Percentiles rank a stretch among this genome's conserved stretches.
phyloP scores from a whole-genome alignment of 2,888 invertebrate genomes.

The Rotaria magnacalcarata region DNA sequence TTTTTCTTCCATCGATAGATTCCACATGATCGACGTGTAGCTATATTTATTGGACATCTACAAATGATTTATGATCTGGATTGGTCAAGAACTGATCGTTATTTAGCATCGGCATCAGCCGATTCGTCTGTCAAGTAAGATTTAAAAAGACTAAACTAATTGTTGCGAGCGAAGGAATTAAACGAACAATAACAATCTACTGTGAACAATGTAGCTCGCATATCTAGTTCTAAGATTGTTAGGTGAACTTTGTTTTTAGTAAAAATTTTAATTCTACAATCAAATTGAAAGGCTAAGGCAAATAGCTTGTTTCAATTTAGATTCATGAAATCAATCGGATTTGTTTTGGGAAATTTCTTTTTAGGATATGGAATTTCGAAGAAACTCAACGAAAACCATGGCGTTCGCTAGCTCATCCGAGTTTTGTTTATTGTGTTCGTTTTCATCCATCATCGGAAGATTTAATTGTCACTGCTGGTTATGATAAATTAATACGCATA shows the following conservation, averaged over 20 bases:
- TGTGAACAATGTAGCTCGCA: no score
- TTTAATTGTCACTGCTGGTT: constrained; percentile 67
- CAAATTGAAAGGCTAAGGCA: no score
- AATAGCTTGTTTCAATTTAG: no score
- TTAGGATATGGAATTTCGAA: constrained; percentile 63
- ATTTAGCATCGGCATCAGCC: constrained; percentile 67
- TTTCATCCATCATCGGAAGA: constrained; percentile 61
- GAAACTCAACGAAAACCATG: constrained; percentile 49
- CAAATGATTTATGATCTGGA: constrained; percentile 67
- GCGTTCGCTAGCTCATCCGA: constrained; percentile 66
- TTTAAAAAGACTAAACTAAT: neutral
- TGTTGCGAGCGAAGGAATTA: no score
- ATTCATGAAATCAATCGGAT: neutral
- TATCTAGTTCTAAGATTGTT: no score
- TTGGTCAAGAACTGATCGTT: constrained; percentile 65
- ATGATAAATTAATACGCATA: constrained; percentile 66
- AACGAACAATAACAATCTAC: no score
- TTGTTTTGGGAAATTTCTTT: neutral
- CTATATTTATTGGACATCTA: constrained; percentile 64
- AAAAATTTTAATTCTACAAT: no score
- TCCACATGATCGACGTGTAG: constrained; percentile 60
- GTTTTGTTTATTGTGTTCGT: constrained; percentile 68
- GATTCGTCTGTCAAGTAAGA: constrained; percentile 65
- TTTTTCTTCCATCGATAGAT: constrained; percentile 53
- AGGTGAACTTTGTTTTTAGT: no score